Evolutionary conservation across 2,888 invertebrate genomes (phyloP), one percentile per base, ranked within the genome.

Genomic region (Parascotia fuliginaria): DNA sequence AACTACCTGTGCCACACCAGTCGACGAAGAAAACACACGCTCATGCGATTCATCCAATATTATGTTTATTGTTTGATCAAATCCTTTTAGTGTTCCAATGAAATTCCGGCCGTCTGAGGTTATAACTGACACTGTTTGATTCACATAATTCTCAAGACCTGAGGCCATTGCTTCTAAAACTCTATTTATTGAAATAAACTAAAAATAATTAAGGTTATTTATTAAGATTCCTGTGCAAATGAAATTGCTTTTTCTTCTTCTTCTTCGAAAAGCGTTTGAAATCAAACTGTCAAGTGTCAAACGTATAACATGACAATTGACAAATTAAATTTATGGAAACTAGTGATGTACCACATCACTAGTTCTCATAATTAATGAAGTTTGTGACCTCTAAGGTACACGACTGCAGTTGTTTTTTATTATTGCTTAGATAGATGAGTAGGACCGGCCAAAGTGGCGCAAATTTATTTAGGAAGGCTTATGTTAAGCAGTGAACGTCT

Each of bases 51-150:
- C 99, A 79, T 99, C 99, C 60, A 99, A 92, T 73, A 99, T 98
- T 62, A 99, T 94, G 83, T 99, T 99, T 65, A 99, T 98, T n/a
- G 99, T 98, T 89, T 99, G 99, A 89, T 99, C 99, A 87, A 98
- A 99, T 22, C 99, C 99, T 86, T 99, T 99, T 57, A 99, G 87
- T 0, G 98, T 98, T 36, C 99, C 99, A 70, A 98, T 97, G 81
- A 99, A 98, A 84, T 98, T 98, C 65, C 99, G 93, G 33, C 99
- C 99, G 91, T 99, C 99, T 9, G 98, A 96, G 42, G 99, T 99
- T 72, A 99, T 98, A 58, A 99, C 97, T 27, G 98, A 98, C 45
- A 98, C 98, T 27, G 97, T 97, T 89, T 97, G 96, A 85, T 97
- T 97, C 9, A 97, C 96, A 76, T 97, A 97, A 38, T 95, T 95